Evolutionary conservation across 1,140 invertebrate genomes (phyloP).

Genomic region (Hypothenemus hampei): DNA sequence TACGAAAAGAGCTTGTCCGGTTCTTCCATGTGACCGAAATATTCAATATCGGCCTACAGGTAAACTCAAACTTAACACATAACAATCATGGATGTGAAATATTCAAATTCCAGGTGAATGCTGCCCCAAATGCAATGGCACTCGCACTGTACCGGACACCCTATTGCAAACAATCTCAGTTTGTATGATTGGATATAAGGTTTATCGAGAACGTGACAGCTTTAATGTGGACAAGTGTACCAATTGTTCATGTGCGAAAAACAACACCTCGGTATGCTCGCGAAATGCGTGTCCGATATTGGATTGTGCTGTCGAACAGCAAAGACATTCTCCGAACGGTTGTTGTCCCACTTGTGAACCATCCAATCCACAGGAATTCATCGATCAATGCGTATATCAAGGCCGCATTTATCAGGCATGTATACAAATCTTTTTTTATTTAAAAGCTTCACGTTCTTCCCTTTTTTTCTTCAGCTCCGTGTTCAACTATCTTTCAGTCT

Average conservation of each 20-base stretch:
- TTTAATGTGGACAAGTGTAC: constrained; percentile 76
- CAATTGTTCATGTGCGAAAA: constrained; percentile 71
- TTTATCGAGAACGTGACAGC: constrained; percentile 54
- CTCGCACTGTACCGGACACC: constrained; percentile 25
- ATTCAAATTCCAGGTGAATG: constrained; percentile 62
- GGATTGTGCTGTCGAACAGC: constrained; percentile 68
- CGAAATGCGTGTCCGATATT: constrained; percentile 75
- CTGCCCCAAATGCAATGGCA: constrained; percentile 71
- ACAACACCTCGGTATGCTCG: constrained; percentile 71
- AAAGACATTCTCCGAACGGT: constrained; percentile 57
- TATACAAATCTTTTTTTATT: constrained; percentile 26
- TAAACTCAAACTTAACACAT: too few species aligned
- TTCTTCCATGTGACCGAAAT: constrained; percentile 66
- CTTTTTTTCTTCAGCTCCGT: too few species aligned
- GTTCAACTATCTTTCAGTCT: too few species aligned
- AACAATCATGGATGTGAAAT: neutral
- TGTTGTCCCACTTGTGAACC: constrained; percentile 72
- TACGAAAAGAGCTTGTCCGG: constrained; percentile 77
- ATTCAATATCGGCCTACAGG: constrained; percentile 62
- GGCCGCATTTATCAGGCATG: constrained; percentile 63
- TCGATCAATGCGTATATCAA: constrained; percentile 58
- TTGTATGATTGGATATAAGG: constrained; percentile 58
- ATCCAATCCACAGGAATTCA: constrained; percentile 52
- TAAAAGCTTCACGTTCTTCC: too few species aligned
- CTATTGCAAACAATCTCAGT: constrained; percentile 62